These are phyloP conservation scores for Trematomus bernacchii DNA, from an alignment of 2,797 vertebrate genomes.

Conservation along the genomic window DNA sequence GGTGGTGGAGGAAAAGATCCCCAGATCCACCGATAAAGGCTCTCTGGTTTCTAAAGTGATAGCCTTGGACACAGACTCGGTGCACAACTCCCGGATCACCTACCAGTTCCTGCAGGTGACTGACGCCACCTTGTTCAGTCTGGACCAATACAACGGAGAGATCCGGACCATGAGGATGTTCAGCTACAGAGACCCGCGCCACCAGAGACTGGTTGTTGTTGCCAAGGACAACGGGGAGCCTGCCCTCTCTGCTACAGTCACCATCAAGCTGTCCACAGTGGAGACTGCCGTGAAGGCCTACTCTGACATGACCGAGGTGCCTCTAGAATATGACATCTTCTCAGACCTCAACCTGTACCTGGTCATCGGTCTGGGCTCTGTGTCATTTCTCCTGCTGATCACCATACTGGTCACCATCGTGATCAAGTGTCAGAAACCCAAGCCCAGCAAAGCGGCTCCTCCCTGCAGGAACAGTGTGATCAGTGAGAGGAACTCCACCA, in stretches of 20 bases:
- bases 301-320: slow-evolving; percentile 73
- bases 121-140: slow-evolving; percentile 78
- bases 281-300: slow-evolving; percentile 70
- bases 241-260: slow-evolving; percentile 75
- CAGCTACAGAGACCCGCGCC: slow-evolving; percentile 78
- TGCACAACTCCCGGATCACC: slow-evolving; percentile 79
- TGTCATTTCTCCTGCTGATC: slow-evolving; percentile 63
- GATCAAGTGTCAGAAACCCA: slow-evolving; percentile 76
- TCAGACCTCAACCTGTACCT: slow-evolving; percentile 76
- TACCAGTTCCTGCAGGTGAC: slow-evolving; percentile 79
- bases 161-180: slow-evolving; percentile 80
- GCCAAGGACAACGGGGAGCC: slow-evolving; percentile 75
- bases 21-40: slow-evolving; percentile 76
- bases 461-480: slow-evolving; percentile 74
- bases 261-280: slow-evolving; percentile 75
- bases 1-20: slow-evolving; percentile 59
- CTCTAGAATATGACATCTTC: slow-evolving; percentile 75
- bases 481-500: slow-evolving; percentile 76
- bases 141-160: slow-evolving; percentile 82
- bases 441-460: slow-evolving; percentile 65
- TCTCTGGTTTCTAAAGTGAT: slow-evolving; percentile 78
- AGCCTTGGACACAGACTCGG: slow-evolving; percentile 77
- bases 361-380: slow-evolving; percentile 65
- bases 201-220: slow-evolving; percentile 59
- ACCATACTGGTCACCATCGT: slow-evolving; percentile 67